Evolutionary conservation across 2,113 vertebrate genomes (phyloP).

Genomic region (Tragulus kanchil): DNA sequence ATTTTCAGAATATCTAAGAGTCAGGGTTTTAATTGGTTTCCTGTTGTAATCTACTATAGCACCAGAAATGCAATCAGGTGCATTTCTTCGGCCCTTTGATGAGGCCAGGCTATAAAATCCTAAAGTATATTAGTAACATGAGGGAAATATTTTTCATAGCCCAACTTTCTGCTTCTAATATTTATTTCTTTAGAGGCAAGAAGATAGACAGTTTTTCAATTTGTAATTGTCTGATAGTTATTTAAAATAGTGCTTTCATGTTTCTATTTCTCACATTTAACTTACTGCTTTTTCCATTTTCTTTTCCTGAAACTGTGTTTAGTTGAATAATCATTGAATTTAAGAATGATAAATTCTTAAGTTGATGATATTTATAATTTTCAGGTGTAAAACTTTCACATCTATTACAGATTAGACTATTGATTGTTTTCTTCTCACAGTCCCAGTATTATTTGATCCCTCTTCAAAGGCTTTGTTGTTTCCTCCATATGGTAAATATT

Average conservation of each 20-base stretch:
- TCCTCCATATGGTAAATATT: not conserved
- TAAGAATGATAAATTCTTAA: not conserved
- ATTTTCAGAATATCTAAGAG: not conserved
- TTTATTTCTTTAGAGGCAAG: not conserved
- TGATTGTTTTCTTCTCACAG: not conserved
- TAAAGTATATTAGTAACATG: not conserved
- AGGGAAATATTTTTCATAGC: not conserved
- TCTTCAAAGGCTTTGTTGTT: not conserved
- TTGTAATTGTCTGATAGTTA: not conserved
- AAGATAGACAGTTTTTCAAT: not conserved
- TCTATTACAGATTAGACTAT: not conserved
- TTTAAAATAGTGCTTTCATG: not conserved
- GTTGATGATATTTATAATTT: not conserved
- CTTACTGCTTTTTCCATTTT: not conserved
- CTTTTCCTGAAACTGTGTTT: not conserved
- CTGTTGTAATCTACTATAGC: not conserved
- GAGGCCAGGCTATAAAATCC: not conserved
- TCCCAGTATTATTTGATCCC: not conserved
- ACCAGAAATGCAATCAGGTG: slow-evolving; percentile 17
- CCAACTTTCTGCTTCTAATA: not conserved
- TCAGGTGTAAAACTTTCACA: not conserved
- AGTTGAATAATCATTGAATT: not conserved
- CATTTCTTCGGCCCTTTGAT: slow-evolving; percentile 36
- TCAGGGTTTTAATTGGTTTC: slow-evolving; percentile 1
- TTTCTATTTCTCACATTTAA: not conserved